Conservation (phyloP, 1,140 invertebrate species). For the Drosophila arawakana region DNA sequence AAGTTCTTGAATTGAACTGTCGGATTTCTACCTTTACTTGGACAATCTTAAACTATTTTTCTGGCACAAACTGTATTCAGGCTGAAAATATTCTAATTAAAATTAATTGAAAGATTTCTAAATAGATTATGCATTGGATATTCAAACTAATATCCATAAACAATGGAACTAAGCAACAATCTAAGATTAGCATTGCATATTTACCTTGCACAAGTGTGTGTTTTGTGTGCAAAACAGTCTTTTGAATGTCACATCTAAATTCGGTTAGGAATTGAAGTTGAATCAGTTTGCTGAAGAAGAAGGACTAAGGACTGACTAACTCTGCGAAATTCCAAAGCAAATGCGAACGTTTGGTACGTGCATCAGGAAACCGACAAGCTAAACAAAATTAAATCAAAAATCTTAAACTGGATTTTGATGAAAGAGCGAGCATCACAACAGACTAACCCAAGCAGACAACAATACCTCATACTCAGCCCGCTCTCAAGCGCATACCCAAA, state of each 20-base stretch:
- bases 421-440: constrained; percentile 1
- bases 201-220: constrained; percentile 9
- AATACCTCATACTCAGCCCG: constrained; percentile 42
- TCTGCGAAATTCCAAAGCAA: constrained; percentile 35
- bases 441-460: constrained; percentile 49
- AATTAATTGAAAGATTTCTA: constrained; percentile 18
- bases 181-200: constrained; percentile 42
- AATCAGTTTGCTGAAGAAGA: neutral
- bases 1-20: no score
- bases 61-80: neutral
- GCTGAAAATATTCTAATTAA: constrained; percentile 10
- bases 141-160: constrained; percentile 24
- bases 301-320: neutral
- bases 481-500: constrained; percentile 19
- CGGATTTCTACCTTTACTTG: neutral
- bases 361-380: constrained; percentile 51
- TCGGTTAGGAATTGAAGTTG: constrained; percentile 26
- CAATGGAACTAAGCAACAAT: constrained; percentile 1
- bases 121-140: neutral
- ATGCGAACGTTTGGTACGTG: constrained; percentile 40
- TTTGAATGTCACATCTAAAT: constrained; percentile 58
- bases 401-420: constrained; percentile 81
- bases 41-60: neutral
- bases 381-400: constrained; percentile 79
- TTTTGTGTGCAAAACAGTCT: constrained; percentile 42